phyloP scores from a whole-genome alignment of 1,140 invertebrate species.

The Platorchestia sp. region DNA sequence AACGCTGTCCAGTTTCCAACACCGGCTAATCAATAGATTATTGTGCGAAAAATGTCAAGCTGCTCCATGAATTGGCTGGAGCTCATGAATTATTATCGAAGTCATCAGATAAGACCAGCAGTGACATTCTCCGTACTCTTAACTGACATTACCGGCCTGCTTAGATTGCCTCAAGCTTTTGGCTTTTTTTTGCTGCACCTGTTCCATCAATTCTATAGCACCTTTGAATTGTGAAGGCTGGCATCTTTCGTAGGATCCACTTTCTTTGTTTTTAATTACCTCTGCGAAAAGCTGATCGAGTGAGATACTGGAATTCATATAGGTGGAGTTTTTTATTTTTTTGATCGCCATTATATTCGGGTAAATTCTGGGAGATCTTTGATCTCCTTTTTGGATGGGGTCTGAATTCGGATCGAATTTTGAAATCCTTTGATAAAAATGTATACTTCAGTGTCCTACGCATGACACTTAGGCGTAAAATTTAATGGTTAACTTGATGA shows the following conservation, averaged over 20 bases:
- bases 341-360: not conserved
- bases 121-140: slow-evolving; percentile 39
- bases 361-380: not conserved
- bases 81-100: not conserved
- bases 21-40: slow-evolving; percentile 45
- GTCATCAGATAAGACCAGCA: slow-evolving; percentile 27
- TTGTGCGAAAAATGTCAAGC: slow-evolving; percentile 52
- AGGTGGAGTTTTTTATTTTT: not conserved
- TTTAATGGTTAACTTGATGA: not conserved
- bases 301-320: not conserved
- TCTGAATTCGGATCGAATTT: not conserved
- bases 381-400: not conserved
- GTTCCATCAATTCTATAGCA: slow-evolving; percentile 1
- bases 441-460: not conserved
- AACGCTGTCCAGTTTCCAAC: not conserved
- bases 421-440: not conserved
- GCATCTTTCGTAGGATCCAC: not conserved
- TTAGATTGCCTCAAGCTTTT: not conserved
- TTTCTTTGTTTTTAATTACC: not conserved
- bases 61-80: slow-evolving; percentile 25
- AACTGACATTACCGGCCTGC: not conserved
- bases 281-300: not conserved
- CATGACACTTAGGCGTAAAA: not conserved
- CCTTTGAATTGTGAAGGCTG: not conserved
- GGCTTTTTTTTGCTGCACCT: not conserved